Evolutionary conservation across 2,113 vertebrate species (phyloP), one percentile per base, ranked within the genome.

Genomic region (Pygoscelis antarcticus): DNA sequence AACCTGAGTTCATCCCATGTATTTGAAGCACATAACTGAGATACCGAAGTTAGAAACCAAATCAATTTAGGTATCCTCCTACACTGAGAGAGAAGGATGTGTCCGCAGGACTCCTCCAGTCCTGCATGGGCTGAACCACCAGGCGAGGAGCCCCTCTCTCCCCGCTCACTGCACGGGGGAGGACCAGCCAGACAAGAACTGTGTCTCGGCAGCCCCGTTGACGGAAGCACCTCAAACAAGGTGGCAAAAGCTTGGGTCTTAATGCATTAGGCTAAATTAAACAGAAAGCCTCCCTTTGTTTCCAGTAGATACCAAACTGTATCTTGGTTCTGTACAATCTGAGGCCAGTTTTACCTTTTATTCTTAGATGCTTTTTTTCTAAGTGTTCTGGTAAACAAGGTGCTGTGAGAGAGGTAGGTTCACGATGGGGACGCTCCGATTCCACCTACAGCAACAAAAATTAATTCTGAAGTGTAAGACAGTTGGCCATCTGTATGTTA

Each of bases 51-150:
- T 46, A 55, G 42, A 42, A 75, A 60, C 8, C 8, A 6, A 9
- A 22, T 13, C 42, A 22, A 13, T 49, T 23, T 20, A 49, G 30
- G 44, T 42, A 42, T 42, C 27, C 23, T 69, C 32, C 54, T 11
- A 36, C 18, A 19, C 0, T 1, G 0, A 29, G 32, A 62, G 18
- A 85, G n/a, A 23, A 91, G 64, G 44, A 47, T 0, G 0, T 2
- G 7, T 18, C 60, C 1, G 0, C 2, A 62, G 23, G 55, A 32
- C 8, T 64, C 47, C 36, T 52, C 18, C 19, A 38, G 78, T 13
- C 38, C 58, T 38, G 17, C 55, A 15, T 6, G n/a, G 36, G 17
- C 27, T 87, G 47, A 47, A 32, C 23, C 14, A 10, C 6, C 40
- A 29, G 14, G 22, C 0, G 1, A 62, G 74, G 49, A 93, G 30